Base-by-base conservation (phyloP, 2,888 invertebrate genomes). In the Dusona sp. region DNA sequence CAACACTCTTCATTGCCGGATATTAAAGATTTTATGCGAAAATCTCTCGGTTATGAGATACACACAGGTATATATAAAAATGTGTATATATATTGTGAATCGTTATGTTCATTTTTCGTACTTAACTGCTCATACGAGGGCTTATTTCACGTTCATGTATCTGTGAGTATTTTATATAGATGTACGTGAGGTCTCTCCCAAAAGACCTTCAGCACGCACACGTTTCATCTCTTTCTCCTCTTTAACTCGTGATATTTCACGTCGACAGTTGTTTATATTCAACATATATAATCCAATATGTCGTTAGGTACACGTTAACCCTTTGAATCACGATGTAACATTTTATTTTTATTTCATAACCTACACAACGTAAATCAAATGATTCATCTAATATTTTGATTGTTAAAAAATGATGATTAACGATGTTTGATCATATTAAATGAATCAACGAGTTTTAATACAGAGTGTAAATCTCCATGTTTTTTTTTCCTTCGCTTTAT, bases 21-120 rank as follows among this genome's bases (percentile, higher is more conserved):
- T 88, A 89, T 88, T 88, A 88, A 89, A 89, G 79, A 88, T 86
- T 89, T 88, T 87, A 85, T 78, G 85, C 54, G 80, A 61, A 85
- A 82, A 86, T 79, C 64, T 83, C 74, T 79, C 70, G 72, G 73
- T 85, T 86, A 84, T 86, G 85, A 87, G 73, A 75, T 65, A 79
- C 22, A 68, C 73, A 73, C 45, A 51, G 19, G 29, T 16, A 61
- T 36, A 51, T 64, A 78, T 22, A 33, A 29, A 33, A 68, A 79
- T 70, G 48, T 70, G 74, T 65, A 78, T 75, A 67, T 79, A 79
- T 70, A 67, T 81, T 70, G n/a, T 61, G 68, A 75, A 83, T 79
- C 70, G 45, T 79, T 85, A 79, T 82, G 68, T 82, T 85, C 75
- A 51, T 42, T 68, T 77, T 81, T 83, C 42, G 70, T 84, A 87